Percentiles rank a stretch among this genome's conserved stretches.
Conservation (phyloP, 2,113 vertebrate genomes). For the Tamias sibiricus region DNA sequence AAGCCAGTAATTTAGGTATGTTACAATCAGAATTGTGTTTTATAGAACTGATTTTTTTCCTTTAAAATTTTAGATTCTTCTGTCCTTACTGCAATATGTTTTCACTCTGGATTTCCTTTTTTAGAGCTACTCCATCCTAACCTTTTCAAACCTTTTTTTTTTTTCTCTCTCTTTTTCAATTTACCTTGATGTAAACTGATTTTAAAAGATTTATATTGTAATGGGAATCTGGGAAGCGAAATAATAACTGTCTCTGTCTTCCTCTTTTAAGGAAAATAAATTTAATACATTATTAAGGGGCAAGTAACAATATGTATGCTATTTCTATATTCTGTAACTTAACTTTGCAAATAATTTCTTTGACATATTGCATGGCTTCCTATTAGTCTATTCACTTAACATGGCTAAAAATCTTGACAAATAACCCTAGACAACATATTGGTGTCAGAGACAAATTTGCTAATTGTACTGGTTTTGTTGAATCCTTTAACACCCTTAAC, state of each 20-base stretch:
- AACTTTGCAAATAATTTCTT: constrained; percentile 4
- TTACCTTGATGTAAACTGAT: background rate
- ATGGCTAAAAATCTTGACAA: background rate
- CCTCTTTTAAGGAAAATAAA: background rate
- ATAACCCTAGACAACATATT: background rate
- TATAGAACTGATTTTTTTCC: background rate
- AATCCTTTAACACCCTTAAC: background rate
- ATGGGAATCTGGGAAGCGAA: background rate
- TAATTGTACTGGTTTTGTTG: background rate
- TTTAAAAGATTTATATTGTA: background rate
- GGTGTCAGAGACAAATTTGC: background rate
- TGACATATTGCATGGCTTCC: background rate
- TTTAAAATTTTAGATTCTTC: background rate
- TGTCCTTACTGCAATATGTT: background rate
- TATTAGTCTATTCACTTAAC: background rate
- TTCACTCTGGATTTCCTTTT: background rate
- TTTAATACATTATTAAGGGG: background rate
- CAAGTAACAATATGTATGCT: background rate
- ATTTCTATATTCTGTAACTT: background rate
- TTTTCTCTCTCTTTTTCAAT: no score
- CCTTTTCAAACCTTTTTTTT: background rate
- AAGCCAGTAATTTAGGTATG: background rate
- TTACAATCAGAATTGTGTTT: constrained; percentile 2
- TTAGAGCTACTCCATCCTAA: background rate
- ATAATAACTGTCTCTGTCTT: background rate